Evolutionary conservation across 2,888 invertebrate species (phyloP).

Genomic region (Eupithecia dodoneata): DNA sequence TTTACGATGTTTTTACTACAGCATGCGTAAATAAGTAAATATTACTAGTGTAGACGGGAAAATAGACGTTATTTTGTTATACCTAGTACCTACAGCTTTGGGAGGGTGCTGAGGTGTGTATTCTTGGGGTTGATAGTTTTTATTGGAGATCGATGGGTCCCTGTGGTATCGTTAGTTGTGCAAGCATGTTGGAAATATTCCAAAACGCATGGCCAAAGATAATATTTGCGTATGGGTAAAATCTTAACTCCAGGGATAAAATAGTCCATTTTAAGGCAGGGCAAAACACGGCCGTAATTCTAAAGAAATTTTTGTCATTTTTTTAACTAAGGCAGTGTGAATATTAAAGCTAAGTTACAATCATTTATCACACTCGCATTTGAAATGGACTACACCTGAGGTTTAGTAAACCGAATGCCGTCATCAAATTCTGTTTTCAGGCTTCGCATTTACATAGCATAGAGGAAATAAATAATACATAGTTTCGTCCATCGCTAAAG

Average conservation of each 20-base stretch:
- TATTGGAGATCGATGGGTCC: conserved; percentile 6
- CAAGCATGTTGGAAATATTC: neutral
- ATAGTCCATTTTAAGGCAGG: neutral
- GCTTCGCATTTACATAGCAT: neutral
- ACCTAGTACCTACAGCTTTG: conserved; percentile 20
- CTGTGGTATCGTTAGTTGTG: conserved; percentile 4
- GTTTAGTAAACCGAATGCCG: neutral
- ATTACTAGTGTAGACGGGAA: conserved; percentile 36
- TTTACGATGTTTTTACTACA: conserved; percentile 66
- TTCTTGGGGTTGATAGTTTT: conserved; percentile 21
- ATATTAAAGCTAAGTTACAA: neutral
- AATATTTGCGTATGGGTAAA: neutral
- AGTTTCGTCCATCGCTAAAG: no score
- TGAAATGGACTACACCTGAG: neutral
- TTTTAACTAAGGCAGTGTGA: neutral
- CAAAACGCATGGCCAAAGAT: neutral
- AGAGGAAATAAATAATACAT: neutral
- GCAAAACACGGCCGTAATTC: neutral
- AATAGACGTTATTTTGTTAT: conserved; percentile 34
- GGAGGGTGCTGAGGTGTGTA: conserved; percentile 25
- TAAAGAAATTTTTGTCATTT: no score
- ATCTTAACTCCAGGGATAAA: neutral
- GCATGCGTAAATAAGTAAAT: conserved; percentile 60
- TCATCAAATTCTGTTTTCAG: neutral
- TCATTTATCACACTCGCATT: neutral